Base-by-base conservation (phyloP, 2,113 vertebrate species). In the Syngnathus scovelli region DNA sequence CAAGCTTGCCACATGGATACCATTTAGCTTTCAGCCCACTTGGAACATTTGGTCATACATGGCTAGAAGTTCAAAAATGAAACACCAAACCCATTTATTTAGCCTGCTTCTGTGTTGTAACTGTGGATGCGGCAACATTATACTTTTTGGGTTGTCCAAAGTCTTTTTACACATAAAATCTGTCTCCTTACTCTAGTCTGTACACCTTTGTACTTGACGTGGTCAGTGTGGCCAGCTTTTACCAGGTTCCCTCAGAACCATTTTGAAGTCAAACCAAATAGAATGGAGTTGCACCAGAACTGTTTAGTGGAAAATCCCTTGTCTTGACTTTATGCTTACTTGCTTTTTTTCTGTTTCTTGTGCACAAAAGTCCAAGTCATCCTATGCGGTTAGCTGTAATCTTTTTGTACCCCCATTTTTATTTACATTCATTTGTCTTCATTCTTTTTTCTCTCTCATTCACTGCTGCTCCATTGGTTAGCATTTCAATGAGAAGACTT, bases 401-500 rank as follows among this genome's bases (percentile, higher is more conserved):
- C 10, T 65, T 18, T 23, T 65, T 74, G 58, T 69, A 62, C 56
- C 67, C 27, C 58, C 39, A 33, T 12, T 62, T 78, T 59, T 71
- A 23, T 84, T 77, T 60, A 48, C 36, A 77, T 77, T 38, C 5
- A 33, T 80, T 70, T 81, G 41, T 77, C 49, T 64, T 76, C 55
- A 63, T 68, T 78, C 79, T 56, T 43, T 73, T 69, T 59, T 66
- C 72, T 56, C 48, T 79, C 71, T 74, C 67, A 78, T 76, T 76
- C 80, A 74, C 75, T 87, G 83, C 79, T 27, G 60, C 82, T 89
- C 78, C 84, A 80, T 66, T 82, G 91, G 75, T 88, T 91, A 96
- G 92, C 91, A 91, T 88, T 94, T 93, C 78, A 81, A 84, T 87
- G 89, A 92, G 91, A 94, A 90, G 88, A 90, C 92, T 76, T 96